Evolutionary conservation across 2,113 vertebrate species (phyloP).

Genomic region (Pandion haliaetus): DNA sequence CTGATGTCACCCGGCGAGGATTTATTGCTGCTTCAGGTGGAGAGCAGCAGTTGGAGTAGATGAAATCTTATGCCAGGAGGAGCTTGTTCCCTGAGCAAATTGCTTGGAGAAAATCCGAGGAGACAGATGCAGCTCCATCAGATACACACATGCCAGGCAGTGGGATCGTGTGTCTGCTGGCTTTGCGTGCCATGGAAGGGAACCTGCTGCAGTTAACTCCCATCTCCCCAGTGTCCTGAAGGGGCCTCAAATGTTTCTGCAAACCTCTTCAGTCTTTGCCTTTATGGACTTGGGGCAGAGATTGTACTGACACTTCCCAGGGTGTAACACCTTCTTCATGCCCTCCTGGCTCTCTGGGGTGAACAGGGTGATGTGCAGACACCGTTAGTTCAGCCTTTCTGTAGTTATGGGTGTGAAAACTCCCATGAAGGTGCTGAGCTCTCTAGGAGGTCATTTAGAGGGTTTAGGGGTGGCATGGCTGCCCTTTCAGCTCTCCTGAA

Average conservation of each 20-base stretch:
- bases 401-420: background rate
- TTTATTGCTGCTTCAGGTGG: constrained; percentile 68
- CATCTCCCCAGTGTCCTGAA: fast-evolving
- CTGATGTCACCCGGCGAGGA: constrained; percentile 36
- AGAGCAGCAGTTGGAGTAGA: constrained; percentile 12
- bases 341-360: background rate
- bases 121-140: constrained; percentile 24
- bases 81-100: constrained; percentile 42
- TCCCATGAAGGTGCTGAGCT: background rate
- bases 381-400: background rate
- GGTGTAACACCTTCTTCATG: background rate
- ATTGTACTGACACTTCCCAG: background rate
- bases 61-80: constrained; percentile 53
- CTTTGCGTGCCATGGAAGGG: background rate
- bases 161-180: background rate
- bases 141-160: background rate
- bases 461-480: background rate
- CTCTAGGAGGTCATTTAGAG: background rate
- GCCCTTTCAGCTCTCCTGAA: background rate
- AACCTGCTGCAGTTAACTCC: background rate
- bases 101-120: constrained; percentile 47
- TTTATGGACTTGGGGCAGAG: background rate
- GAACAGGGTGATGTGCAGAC: background rate
- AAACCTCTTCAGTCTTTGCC: background rate
- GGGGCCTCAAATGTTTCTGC: fast-evolving